phyloP scores from a whole-genome alignment of 2,888 invertebrate genomes.

The Hydriomena furcata region DNA sequence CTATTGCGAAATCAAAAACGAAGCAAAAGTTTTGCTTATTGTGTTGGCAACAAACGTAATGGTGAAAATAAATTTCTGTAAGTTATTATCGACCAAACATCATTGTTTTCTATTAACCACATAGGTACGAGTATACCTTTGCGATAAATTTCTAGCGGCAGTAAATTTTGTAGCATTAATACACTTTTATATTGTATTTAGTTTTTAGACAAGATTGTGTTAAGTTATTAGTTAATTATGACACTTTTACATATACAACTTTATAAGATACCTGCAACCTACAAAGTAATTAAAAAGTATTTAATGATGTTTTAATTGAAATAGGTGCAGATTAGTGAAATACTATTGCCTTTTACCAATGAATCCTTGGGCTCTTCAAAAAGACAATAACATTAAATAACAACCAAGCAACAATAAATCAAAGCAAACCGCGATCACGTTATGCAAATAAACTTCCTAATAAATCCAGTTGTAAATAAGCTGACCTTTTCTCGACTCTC shows the following conservation, averaged over 20 bases:
- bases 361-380: background rate
- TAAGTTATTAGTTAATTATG: too few relatives aligned
- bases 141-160: background rate
- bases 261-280: too few relatives aligned
- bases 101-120: constrained; percentile 13
- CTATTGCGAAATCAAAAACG: constrained; percentile 38
- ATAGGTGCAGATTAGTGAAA: too few relatives aligned
- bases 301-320: too few relatives aligned
- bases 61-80: constrained; percentile 33
- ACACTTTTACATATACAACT: too few relatives aligned
- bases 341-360: background rate
- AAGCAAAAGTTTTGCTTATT: constrained; percentile 38
- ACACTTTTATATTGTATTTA: background rate
- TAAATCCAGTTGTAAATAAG: constrained; percentile 24
- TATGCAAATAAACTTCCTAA: constrained; percentile 29
- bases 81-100: constrained; percentile 27
- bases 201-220: too few relatives aligned
- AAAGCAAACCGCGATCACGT: constrained; percentile 23
- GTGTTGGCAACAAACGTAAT: constrained; percentile 36
- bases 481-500: constrained; percentile 34
- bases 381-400: constrained; percentile 18
- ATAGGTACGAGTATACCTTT: background rate
- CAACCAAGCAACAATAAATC: constrained; percentile 18
- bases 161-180: background rate
- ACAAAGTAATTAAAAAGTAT: too few relatives aligned